phyloP scores from a whole-genome alignment of 2,797 vertebrate species.

The Sebastes ruberrimus region DNA sequence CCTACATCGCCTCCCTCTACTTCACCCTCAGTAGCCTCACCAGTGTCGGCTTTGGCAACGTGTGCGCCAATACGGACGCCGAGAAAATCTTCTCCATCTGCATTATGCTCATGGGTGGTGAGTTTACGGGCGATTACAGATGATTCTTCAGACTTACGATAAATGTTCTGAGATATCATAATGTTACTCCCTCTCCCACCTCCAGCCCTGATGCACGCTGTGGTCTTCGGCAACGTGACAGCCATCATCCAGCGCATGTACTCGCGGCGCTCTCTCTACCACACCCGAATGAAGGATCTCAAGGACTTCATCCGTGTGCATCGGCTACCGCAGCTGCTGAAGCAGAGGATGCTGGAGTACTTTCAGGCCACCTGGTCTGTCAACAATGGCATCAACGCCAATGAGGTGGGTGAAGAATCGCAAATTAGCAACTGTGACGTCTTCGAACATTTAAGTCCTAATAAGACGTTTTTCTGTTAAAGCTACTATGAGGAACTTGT shows the following conservation, averaged over 20 bases:
- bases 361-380: conserved; percentile 98
- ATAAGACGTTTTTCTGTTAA: neutral
- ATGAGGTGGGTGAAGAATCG: conserved; percentile 85
- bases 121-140: conserved; percentile 28
- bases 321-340: conserved; percentile 91
- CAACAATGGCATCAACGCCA: conserved; percentile 95
- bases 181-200: neutral
- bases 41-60: conserved; percentile 93
- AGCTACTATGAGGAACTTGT: neutral
- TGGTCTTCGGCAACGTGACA: conserved; percentile 96
- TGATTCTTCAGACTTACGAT: neutral
- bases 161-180: neutral
- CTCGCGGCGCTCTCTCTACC: conserved; percentile 93
- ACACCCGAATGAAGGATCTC: conserved; percentile 95
- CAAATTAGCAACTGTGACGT: neutral
- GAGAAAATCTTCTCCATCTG: conserved; percentile 98
- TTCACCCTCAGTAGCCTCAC: conserved; percentile 98
- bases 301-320: conserved; percentile 96
- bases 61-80: conserved; percentile 93
- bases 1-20: conserved; percentile 96
- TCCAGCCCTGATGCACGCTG: conserved; percentile 95
- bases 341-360: conserved; percentile 95
- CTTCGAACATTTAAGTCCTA: neutral
- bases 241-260: conserved; percentile 99
- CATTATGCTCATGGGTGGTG: conserved; percentile 96